Percentiles rank a stretch among this genome's conserved stretches.
Conservation (phyloP, 2,888 invertebrate species). For the Eueremaeus valkanovi region DNA sequence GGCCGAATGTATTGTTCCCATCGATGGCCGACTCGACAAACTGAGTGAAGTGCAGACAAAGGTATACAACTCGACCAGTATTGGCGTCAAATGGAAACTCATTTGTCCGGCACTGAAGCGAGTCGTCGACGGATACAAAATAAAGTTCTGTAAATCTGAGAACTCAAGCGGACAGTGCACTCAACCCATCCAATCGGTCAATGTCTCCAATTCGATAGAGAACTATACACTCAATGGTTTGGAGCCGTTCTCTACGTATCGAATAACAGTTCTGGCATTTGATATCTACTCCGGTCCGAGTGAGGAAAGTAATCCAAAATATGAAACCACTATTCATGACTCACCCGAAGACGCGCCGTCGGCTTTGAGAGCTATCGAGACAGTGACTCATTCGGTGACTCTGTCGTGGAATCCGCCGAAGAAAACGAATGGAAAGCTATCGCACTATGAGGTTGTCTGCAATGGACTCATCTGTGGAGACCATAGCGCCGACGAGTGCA, state of each 20-base stretch:
- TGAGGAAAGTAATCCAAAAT: conserved; percentile 42
- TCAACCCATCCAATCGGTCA: not conserved
- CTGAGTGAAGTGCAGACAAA: conserved; percentile 38
- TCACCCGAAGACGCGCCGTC: conserved; percentile 42
- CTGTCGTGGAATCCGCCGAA: conserved; percentile 42
- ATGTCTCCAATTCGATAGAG: conserved; percentile 11
- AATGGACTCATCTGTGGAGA: conserved; percentile 15
- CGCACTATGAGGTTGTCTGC: conserved; percentile 40
- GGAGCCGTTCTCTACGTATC: conserved; percentile 42
- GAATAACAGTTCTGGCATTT: conserved; percentile 40
- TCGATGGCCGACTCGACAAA: conserved; percentile 43
- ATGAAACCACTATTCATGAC: conserved; percentile 29
- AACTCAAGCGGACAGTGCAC: not conserved
- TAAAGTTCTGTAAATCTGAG: conserved; percentile 38
- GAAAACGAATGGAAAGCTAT: conserved; percentile 42
- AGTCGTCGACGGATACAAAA: conserved; percentile 43
- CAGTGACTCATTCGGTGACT: conserved; percentile 15
- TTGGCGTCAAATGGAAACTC: conserved; percentile 42
- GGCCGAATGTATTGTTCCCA: conserved; percentile 44
- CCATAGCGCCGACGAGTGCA: not conserved
- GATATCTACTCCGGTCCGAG: conserved; percentile 41
- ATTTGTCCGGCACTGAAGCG: conserved; percentile 44
- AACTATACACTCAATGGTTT: conserved; percentile 38
- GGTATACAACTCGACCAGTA: conserved; percentile 36
- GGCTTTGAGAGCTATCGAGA: conserved; percentile 23